Conservation (phyloP, 2,888 invertebrate species). For the Andrena dorsata region DNA sequence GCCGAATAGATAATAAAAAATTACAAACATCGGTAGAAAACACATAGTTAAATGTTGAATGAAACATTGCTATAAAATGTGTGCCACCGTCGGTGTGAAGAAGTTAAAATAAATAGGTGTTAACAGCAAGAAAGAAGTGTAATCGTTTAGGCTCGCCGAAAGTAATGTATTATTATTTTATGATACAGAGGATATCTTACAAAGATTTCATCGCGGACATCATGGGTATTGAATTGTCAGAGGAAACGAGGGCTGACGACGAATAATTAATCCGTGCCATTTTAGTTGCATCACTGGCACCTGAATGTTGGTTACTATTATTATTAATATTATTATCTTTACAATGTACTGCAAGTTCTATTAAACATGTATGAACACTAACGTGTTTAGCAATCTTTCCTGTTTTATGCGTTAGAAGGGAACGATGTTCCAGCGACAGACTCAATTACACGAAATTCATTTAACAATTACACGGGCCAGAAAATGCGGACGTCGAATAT, state of each 20-base stretch:
- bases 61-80: too few relatives aligned
- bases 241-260: constrained; percentile 68
- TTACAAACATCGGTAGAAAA: too few relatives aligned
- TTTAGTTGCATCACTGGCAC: constrained; percentile 59
- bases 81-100: neutral
- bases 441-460: constrained; percentile 2
- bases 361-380: constrained; percentile 58
- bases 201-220: constrained; percentile 78
- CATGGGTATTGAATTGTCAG: constrained; percentile 75
- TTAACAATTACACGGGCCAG: constrained; percentile 4
- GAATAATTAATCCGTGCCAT: constrained; percentile 58
- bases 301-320: constrained; percentile 55
- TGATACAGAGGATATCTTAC: constrained; percentile 82
- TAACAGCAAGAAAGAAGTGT: constrained; percentile 33
- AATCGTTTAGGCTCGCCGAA: constrained; percentile 64
- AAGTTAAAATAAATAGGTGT: neutral
- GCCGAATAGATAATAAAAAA: too few relatives aligned
- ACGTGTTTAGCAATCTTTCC: constrained; percentile 38
- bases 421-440: constrained; percentile 19
- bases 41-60: too few relatives aligned
- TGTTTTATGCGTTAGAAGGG: constrained; percentile 30
- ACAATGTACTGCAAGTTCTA: constrained; percentile 58
- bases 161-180: constrained; percentile 80
- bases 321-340: constrained; percentile 53
- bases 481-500: neutral